These are phyloP conservation scores for Semicossyphus pulcher DNA, from an alignment of 2,113 vertebrate species.

Conservation along the genomic window DNA sequence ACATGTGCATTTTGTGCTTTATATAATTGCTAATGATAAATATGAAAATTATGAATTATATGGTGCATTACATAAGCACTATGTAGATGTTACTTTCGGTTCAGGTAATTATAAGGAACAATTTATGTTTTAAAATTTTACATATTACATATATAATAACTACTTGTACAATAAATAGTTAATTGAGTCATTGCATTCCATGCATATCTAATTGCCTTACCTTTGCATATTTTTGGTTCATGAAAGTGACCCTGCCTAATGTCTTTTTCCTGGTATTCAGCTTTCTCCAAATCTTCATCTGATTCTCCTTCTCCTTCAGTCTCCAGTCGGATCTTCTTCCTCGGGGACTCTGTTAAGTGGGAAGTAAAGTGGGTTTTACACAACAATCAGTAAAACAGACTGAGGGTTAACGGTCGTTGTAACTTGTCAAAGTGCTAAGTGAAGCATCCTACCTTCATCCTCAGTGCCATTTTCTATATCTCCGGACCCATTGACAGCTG, in stretches of 20 bases:
- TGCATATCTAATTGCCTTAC: conserved; percentile 8
- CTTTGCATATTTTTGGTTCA: background rate
- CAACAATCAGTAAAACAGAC: background rate
- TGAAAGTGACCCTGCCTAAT: background rate
- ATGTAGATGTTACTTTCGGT: background rate
- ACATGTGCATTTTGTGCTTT: background rate
- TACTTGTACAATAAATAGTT: no score
- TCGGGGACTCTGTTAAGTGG: conserved; percentile 39
- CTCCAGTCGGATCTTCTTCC: conserved; percentile 54
- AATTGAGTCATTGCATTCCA: background rate
- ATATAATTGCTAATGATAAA: background rate
- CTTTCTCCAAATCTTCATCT: background rate
- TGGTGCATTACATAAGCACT: background rate
- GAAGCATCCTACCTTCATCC: conserved; percentile 45
- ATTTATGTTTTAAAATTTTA: no score
- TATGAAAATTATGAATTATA: background rate
- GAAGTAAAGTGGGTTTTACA: background rate
- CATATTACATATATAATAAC: no score
- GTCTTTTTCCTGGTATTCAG: conserved; percentile 44
- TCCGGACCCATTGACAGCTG: conserved; percentile 49
- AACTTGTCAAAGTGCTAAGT: background rate
- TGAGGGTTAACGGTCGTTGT: background rate
- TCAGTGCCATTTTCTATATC: conserved; percentile 38
- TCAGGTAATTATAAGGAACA: no score
- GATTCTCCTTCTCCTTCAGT: background rate